Conservation (phyloP, 2,113 vertebrate genomes). For the Choloepus hoffmanni region DNA sequence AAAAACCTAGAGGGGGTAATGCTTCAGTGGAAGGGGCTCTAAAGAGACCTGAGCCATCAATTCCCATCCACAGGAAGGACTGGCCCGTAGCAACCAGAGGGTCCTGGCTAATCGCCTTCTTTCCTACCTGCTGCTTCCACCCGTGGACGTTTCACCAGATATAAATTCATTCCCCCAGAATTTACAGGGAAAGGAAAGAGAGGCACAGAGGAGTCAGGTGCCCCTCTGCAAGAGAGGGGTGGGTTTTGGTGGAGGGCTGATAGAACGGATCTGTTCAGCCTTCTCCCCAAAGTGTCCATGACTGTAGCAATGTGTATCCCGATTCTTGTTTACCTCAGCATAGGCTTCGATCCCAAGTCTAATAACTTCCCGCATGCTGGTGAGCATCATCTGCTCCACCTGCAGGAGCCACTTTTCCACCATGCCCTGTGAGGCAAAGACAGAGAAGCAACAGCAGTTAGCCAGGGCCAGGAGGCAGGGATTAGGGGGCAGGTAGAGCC, state of each 20-base stretch:
- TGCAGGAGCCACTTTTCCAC: slow-evolving; percentile 96
- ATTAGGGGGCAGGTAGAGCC: not conserved
- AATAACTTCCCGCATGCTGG: slow-evolving; percentile 90
- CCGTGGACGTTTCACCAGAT: not conserved
- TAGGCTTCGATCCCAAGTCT: slow-evolving; percentile 89
- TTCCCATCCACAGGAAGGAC: not conserved
- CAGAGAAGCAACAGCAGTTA: not conserved
- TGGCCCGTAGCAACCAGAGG: not conserved
- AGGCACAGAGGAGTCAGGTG: not conserved
- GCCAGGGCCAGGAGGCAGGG: not conserved
- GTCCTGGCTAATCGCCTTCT: not conserved
- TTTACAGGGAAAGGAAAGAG: slow-evolving; percentile 1
- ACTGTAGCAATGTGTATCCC: accelerated
- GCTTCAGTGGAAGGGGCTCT: slow-evolving; percentile 1
- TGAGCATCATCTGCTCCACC: slow-evolving; percentile 93
- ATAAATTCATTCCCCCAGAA: not conserved
- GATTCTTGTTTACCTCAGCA: slow-evolving; percentile 86
- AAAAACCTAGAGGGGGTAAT: not conserved
- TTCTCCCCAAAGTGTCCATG: not conserved
- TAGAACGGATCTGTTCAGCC: not conserved
- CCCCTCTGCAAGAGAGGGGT: not conserved
- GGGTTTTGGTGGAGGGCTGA: not conserved
- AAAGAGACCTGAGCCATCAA: slow-evolving; percentile 24
- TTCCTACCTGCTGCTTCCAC: not conserved
- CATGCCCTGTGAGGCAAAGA: slow-evolving; percentile 89